Base-by-base conservation (phyloP, 2,888 invertebrate genomes). In the Campaea margaritaria region DNA sequence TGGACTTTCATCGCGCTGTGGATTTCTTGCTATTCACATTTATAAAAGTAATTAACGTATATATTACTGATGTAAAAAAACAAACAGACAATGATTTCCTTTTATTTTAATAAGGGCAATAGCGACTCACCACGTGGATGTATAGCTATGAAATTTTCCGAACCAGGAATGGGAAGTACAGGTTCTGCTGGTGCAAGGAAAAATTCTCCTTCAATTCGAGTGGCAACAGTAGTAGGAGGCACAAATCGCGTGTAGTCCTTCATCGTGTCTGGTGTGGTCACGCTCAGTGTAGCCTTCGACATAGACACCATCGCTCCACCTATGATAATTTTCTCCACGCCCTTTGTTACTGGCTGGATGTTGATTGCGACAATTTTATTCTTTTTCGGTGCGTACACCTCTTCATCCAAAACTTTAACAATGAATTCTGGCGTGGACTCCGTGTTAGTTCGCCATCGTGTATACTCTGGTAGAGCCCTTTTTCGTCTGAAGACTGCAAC, bases 371-470 rank as follows among this genome's bases (percentile, higher is more conserved):
- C 73, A 27, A 91, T 67, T 67, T 78, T 74, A 45, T 81, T 80
- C 11, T 75, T 58, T 14, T 59, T 76, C 11, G 78, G 53, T 36
- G 83, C 78, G 47, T 83, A 67, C 41, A 83, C 42, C 31, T 88
- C 89, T 36, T 92, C 92, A 62, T 92, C 92, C 58, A 90, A 82
- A 63, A 92, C 85, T 76, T 91, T 87, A n/a, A 92, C 89, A 63
- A 92, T 75, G 62, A 92, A 92, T 65, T 90, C 87, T 57, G 78
- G 78, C 44, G 87, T 82, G 1, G 83, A 79, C 52, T 81, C 82
- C 64, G 73, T 58, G 66, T 84, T 85, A 28, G 80, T 73, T 58
- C 73, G 77, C 91, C 91, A 92, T 66, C 92, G 80, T 12, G 89
- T 91, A 48, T 92, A 92, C 58, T 91, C 89, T 56, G 67, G 57